Base-by-base conservation (phyloP, 2,113 vertebrate genomes). In the Emydocephalus ijimae region DNA sequence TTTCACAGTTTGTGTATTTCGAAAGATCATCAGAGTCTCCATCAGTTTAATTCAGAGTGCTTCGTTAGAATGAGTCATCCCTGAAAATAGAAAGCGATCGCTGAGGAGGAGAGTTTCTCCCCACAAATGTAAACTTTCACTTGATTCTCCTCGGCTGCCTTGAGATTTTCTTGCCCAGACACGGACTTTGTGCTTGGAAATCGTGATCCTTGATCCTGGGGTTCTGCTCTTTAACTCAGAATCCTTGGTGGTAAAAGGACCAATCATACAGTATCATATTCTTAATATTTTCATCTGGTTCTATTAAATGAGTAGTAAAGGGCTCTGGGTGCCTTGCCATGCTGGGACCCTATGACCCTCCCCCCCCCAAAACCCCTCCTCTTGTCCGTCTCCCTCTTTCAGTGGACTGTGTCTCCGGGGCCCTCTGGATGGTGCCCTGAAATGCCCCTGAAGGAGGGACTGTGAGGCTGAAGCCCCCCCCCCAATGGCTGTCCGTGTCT, bases 11-110 rank as follows among this genome's bases (percentile, higher is more conserved):
- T 61, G 29, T 52, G 7, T 54, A 12, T 92, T 90, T 93, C n/a
- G 48, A 45, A 29, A 61, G 93, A 11, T 3, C 48, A 43, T 29
- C 92, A 89, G 29, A 45, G 57, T 45, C 45, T 55, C 11, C 85
- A 61, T 94, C 52, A 12, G 11, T 91, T 93, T 92, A 91, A 57
- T 86, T 61, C 74, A 74, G 56, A 95, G 85, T 48, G 43, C 87
- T 59, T 52, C 69, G 8, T 59, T 52, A 88, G 8, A 69, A 45
- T 59, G 87, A 91, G 85, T 92, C 64, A 56, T 39, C n/a, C 18
- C 81, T 88, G 52, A 86, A 92, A 89, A 91, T 29, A 89, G 89
- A 92, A 50, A 89, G 88, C 0, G 59, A 88, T 6, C 0, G 12
- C 54, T 1, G 56, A 3, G 20, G 18, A 21, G 24, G 54, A 39